Percentiles rank a stretch among this genome's conserved stretches.
These are phyloP conservation scores for Melitaea athalia DNA, from an alignment of 2,888 invertebrate genomes.

Conservation along the genomic window DNA sequence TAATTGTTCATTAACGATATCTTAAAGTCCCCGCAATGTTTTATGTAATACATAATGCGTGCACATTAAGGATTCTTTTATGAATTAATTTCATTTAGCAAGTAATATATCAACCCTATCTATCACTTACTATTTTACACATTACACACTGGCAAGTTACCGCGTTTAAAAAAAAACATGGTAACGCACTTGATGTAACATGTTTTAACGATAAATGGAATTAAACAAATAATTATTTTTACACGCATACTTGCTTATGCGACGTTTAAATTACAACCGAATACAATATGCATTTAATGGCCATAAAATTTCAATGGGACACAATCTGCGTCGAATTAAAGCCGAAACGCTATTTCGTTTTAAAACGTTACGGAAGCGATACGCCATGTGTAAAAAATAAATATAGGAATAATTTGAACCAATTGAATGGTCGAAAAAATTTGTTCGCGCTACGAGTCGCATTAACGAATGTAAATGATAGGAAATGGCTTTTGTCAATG, in stretches of 20 bases:
- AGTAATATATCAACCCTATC: too few relatives aligned
- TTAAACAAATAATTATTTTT: neutral
- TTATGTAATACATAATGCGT: too few relatives aligned
- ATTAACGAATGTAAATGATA: constrained; percentile 39
- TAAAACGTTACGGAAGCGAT: constrained; percentile 36
- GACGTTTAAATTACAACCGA: constrained; percentile 43
- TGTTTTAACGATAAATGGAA: neutral
- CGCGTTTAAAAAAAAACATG: too few relatives aligned
- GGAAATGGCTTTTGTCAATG: constrained; percentile 30
- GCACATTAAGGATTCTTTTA: too few relatives aligned
- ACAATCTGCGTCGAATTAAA: constrained; percentile 44
- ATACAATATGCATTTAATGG: constrained; percentile 43
- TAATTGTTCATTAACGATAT: too few relatives aligned
- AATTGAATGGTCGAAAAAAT: constrained; percentile 35
- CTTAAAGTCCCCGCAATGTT: too few relatives aligned
- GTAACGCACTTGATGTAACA: too few relatives aligned
- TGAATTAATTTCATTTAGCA: too few relatives aligned
- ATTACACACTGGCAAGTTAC: too few relatives aligned
- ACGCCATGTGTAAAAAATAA: constrained; percentile 54
- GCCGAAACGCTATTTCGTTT: constrained; percentile 36
- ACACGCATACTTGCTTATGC: constrained; percentile 22
- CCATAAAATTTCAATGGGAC: constrained; percentile 46
- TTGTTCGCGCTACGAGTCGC: constrained; percentile 32
- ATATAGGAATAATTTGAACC: constrained; percentile 54
- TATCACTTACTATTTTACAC: too few relatives aligned